These are phyloP conservation scores for Molossus alvarezi DNA, from an alignment of 2,797 vertebrate species.

Conservation along the genomic window DNA sequence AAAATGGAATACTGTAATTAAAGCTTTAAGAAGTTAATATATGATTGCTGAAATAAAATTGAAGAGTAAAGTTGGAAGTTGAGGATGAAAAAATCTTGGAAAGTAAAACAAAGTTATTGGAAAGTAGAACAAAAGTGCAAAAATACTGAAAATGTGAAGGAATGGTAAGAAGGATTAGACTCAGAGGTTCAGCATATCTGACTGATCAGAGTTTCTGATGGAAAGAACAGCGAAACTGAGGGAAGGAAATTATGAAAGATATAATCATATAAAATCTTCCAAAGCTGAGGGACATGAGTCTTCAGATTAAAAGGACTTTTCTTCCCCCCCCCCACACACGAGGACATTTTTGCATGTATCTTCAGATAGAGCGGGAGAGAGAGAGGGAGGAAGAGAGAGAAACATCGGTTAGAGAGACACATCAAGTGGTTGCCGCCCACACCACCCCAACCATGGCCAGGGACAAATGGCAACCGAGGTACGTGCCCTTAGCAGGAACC, in stretches of 20 bases:
- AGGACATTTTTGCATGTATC: too few relatives aligned
- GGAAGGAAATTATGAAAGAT: constrained; percentile 14
- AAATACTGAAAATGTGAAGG: constrained; percentile 2
- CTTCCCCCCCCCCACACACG: too few relatives aligned
- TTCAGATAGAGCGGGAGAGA: too few relatives aligned
- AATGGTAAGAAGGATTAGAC: not conserved
- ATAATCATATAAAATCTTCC: not conserved
- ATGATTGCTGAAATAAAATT: not conserved
- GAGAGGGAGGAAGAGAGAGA: too few relatives aligned
- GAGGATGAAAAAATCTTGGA: constrained; percentile 21
- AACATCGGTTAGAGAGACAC: too few relatives aligned
- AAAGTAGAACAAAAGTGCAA: not conserved
- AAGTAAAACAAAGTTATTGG: constrained; percentile 45
- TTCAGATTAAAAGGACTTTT: not conserved
- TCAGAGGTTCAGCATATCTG: not conserved
- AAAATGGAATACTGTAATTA: constrained; percentile 18
- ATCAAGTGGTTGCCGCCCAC: too few relatives aligned
- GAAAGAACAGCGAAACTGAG: not conserved
- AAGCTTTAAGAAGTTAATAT: not conserved
- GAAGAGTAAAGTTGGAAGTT: constrained; percentile 23
- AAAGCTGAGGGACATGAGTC: not conserved
- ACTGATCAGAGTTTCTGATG: not conserved
- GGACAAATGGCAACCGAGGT: too few relatives aligned
- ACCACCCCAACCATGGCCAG: too few relatives aligned
- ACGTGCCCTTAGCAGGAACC: too few relatives aligned